A percentile compares a stretch with the other conserved stretches of the same genome.
Evolutionary conservation across 2,888 invertebrate species (phyloP).

Genomic region (Creontiades dilutus): DNA sequence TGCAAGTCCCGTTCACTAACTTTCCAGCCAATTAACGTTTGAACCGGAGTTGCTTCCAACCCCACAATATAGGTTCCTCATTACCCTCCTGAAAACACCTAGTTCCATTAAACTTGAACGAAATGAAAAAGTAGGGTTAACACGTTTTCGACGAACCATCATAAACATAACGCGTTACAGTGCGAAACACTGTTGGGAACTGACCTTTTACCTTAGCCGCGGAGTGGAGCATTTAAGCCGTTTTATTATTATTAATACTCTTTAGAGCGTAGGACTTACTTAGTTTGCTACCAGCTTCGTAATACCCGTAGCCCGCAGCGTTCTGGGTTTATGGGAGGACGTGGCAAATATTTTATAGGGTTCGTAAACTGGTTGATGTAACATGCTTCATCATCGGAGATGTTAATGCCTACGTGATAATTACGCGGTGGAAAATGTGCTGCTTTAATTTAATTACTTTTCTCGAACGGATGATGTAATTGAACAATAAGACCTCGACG

Average conservation of each 20-base stretch:
- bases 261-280: background rate
- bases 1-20: slow-evolving; percentile 17
- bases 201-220: slow-evolving; percentile 31
- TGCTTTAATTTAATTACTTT: background rate
- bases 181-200: slow-evolving; percentile 2
- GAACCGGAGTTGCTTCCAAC: background rate
- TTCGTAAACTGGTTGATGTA: slow-evolving; percentile 10
- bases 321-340: slow-evolving; percentile 12
- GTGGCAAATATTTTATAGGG: background rate
- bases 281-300: background rate
- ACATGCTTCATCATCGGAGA: slow-evolving; percentile 9
- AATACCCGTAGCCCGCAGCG: background rate
- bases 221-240: background rate
- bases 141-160: background rate
- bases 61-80: slow-evolving; percentile 3
- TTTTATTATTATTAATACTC: slow-evolving; percentile 38
- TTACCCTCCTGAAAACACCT: slow-evolving; percentile 14
- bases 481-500: too few species aligned
- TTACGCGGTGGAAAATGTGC: background rate
- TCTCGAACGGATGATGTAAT: slow-evolving; percentile 8
- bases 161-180: slow-evolving; percentile 1
- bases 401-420: background rate
- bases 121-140: background rate
- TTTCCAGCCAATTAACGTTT: slow-evolving; percentile 45
- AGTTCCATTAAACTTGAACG: background rate